Conservation (phyloP, 2,888 invertebrate genomes). For the Coelopa pilipes region DNA sequence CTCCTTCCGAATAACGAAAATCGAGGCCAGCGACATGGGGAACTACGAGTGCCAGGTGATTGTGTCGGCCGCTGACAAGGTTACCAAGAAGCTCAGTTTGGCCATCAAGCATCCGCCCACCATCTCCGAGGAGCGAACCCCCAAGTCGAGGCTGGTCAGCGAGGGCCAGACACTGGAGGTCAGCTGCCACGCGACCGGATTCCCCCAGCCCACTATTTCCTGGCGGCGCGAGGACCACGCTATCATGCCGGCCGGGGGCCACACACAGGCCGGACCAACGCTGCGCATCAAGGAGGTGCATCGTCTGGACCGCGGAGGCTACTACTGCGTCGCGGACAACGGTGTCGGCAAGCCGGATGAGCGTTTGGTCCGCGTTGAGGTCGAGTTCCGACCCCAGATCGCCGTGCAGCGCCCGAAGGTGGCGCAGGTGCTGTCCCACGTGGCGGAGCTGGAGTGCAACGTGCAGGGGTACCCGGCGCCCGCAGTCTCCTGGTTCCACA, state of each 20-base stretch:
- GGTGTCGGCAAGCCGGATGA: conserved; percentile 62
- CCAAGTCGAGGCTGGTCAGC: conserved; percentile 55
- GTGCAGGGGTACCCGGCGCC: conserved; percentile 65
- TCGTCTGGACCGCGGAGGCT: conserved; percentile 64
- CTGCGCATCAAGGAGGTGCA: conserved; percentile 59
- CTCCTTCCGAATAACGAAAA: conserved; percentile 59
- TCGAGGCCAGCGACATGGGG: conserved; percentile 63
- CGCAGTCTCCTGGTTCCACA: conserved; percentile 61
- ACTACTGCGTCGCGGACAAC: conserved; percentile 64
- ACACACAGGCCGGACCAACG: conserved; percentile 54
- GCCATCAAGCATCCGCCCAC: conserved; percentile 63
- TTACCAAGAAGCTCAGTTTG: conserved; percentile 58
- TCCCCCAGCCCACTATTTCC: conserved; percentile 77
- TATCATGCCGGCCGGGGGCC: conserved; percentile 64
- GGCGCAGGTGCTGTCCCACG: conserved; percentile 59
- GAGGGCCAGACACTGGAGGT: conserved; percentile 65
- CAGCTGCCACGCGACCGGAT: conserved; percentile 81
- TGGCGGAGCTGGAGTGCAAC: conserved; percentile 62
- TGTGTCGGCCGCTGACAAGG: conserved; percentile 59
- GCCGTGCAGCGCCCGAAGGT: conserved; percentile 62
- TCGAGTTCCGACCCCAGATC: conserved; percentile 65
- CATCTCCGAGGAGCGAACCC: conserved; percentile 58
- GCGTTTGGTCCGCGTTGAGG: conserved; percentile 61
- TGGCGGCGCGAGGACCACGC: conserved; percentile 77
- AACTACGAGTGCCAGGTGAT: conserved; percentile 65